These are phyloP conservation scores for Leptodirus hochenwartii DNA, from an alignment of 2,888 invertebrate genomes.

Conservation along the genomic window DNA sequence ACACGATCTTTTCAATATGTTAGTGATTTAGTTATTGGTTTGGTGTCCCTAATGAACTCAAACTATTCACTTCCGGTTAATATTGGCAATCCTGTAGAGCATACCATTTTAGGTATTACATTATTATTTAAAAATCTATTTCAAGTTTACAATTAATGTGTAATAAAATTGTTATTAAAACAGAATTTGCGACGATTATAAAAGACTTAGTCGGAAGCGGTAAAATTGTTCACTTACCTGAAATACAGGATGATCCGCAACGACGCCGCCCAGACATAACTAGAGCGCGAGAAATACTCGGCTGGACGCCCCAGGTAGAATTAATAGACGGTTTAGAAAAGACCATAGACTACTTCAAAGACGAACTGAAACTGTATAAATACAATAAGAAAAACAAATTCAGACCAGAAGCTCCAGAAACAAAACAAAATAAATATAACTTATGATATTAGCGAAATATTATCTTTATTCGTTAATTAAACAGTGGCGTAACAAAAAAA, in stretches of 20 bases:
- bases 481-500: too few species aligned
- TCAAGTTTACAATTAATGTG: neutral
- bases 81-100: conserved; percentile 95
- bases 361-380: conserved; percentile 70
- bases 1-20: conserved; percentile 98
- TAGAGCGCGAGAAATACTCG: conserved; percentile 62
- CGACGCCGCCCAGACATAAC: conserved; percentile 85
- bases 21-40: conserved; percentile 88
- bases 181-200: conserved; percentile 76
- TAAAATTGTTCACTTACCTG: conserved; percentile 62
- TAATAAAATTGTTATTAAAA: conserved; percentile 5
- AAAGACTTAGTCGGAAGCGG: conserved; percentile 76
- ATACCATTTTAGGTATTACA: conserved; percentile 68
- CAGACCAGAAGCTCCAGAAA: too few species aligned
- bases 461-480: too few species aligned
- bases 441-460: too few species aligned
- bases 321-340: conserved; percentile 72
- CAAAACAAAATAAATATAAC: too few species aligned
- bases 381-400: too few species aligned
- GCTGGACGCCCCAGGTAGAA: conserved; percentile 85
- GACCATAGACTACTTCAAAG: conserved; percentile 86
- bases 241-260: conserved; percentile 93
- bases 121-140: conserved; percentile 3
- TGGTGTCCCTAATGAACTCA: conserved; percentile 81
- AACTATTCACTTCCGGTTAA: conserved; percentile 89